Conservation (phyloP, 2,888 invertebrate genomes). For the Amorpha juglandis region DNA sequence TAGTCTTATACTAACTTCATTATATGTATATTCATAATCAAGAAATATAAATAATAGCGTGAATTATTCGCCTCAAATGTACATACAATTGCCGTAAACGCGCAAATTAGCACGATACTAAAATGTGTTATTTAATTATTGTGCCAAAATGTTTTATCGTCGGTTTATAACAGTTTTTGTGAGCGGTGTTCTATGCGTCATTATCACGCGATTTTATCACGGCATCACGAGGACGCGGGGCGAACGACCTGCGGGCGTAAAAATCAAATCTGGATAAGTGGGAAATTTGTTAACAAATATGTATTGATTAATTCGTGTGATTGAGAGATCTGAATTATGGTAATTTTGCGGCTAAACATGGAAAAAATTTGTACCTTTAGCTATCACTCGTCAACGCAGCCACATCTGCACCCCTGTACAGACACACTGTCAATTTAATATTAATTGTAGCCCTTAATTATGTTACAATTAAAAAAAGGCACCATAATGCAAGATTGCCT, state of each 20-base stretch:
- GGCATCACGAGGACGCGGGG: conserved; percentile 2
- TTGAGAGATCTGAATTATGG: too few relatives aligned
- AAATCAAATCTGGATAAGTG: background rate
- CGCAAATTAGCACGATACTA: conserved; percentile 12
- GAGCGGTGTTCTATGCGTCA: background rate
- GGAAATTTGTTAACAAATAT: background rate
- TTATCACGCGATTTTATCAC: conserved; percentile 6
- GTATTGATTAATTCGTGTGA: background rate
- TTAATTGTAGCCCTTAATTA: too few relatives aligned
- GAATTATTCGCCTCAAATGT: background rate
- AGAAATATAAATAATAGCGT: background rate
- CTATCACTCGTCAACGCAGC: too few relatives aligned
- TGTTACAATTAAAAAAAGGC: too few relatives aligned
- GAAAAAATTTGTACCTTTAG: too few relatives aligned
- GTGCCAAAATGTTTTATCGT: conserved; percentile 13
- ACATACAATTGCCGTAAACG: background rate
- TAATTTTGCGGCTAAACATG: too few relatives aligned
- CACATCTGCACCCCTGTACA: too few relatives aligned
- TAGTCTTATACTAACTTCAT: too few relatives aligned
- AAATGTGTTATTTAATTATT: conserved; percentile 15
- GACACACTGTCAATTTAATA: too few relatives aligned
- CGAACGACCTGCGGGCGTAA: conserved; percentile 7
- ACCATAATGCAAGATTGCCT: too few relatives aligned
- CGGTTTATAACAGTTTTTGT: conserved; percentile 3
- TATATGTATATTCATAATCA: too few relatives aligned